Evolutionary conservation across 2,113 vertebrate species (phyloP), one percentile per base, ranked within the genome.

Genomic region (Pterocles orientalis): DNA sequence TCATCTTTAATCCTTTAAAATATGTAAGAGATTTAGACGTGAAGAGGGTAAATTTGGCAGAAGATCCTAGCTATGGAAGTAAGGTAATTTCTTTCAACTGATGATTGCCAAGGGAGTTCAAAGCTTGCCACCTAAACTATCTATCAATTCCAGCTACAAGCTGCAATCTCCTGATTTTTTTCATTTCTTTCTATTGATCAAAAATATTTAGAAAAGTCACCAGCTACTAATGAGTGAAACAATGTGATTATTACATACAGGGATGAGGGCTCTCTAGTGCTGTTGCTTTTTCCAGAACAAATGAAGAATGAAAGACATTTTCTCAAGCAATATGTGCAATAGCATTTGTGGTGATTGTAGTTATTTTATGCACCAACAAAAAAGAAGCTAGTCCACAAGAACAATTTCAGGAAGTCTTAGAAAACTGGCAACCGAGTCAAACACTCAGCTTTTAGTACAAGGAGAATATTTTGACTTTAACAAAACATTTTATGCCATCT

Each of bases 1-100:
- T 98, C 96, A 96, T 98, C 96, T 98, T 97, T 98, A 98, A 98
- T 98, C 98, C 97, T 97, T 97, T 97, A 97, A 98, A 98, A 98
- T 98, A 98, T 98, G 97, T 98, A 97, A 97, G 96, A 98, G 97
- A 98, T 97, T 98, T 98, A 97, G 92, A 98, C 94, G 3, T 54
- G 75, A 94, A 96, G 94, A 95, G 95, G 97, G 92, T 95, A 97
- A 96, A 97, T 97, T 97, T 98, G 98, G 97, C 98, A 98, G 97
- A 95, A 95, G 94, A 97, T 92, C 91, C 96, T 94, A 92, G 93
- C 95, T 88, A 90, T 96, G 89, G 76, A 97, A 94, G 82, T 80
- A 97, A 98, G 97, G 94, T 96, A 91, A 93, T 97, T 97, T 97
- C 97, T 98, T 98, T 98, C 95, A 98, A 97, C 96, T 97, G 61